Evolutionary conservation across 2,113 vertebrate species (phyloP).

Genomic region (Lepus europaeus): DNA sequence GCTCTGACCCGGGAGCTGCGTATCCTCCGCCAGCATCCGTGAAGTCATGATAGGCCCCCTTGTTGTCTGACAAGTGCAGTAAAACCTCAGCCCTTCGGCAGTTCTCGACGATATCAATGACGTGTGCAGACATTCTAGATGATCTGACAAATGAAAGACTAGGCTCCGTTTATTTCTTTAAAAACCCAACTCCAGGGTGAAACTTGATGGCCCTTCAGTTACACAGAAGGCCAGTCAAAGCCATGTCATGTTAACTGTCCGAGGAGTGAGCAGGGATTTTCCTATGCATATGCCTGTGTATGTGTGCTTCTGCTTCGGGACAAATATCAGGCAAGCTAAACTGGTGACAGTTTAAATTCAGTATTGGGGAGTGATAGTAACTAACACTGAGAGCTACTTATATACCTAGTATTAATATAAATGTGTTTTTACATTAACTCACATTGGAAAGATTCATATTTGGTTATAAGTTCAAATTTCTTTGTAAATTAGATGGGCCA

Average conservation of each 20-base stretch:
- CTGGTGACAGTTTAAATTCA: slow-evolving; percentile 75
- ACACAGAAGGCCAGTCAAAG: not conserved
- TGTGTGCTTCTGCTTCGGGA: slow-evolving; percentile 24
- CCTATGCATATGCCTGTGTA: not conserved
- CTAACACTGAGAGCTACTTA: not conserved
- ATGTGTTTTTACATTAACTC: not conserved
- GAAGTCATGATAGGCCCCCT: not conserved
- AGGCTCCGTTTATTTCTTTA: not conserved
- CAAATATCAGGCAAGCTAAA: slow-evolving; percentile 62
- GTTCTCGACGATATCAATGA: not conserved
- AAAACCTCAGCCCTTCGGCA: not conserved
- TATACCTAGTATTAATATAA: not conserved
- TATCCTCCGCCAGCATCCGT: not conserved
- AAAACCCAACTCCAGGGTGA: not conserved
- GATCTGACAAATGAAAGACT: not conserved
- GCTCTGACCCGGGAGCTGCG: not conserved
- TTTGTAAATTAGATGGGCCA: slow-evolving; percentile 58
- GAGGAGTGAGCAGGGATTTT: slow-evolving; percentile 30
- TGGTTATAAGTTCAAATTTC: not conserved
- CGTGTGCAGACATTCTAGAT: not conserved
- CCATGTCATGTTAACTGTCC: not conserved
- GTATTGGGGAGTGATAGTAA: slow-evolving; percentile 66
- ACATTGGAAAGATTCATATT: not conserved
- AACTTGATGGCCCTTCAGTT: slow-evolving; percentile 54
- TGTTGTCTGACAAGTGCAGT: not conserved